Evolutionary conservation across 1,140 invertebrate genomes (phyloP), one percentile per base, ranked within the genome.

Genomic region (Aphidius gifuensis): DNA sequence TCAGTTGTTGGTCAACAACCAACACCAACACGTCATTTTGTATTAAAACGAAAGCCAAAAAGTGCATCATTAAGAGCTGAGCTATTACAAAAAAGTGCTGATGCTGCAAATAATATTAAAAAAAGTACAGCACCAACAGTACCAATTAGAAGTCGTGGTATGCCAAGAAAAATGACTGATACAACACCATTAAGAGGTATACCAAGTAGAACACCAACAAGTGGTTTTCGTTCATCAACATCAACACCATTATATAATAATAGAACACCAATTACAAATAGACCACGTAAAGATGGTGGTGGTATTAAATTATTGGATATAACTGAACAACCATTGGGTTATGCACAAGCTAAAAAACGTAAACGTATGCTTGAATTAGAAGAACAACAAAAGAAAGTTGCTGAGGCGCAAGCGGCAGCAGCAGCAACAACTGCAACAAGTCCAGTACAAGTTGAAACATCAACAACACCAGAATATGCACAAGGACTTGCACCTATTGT

Each of bases 151-250:
- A 94, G 92, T 46, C 84, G 96, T 74, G 95, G 95, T 68, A 95
- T 97, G 91, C 94, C 93, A 6, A 86, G 95, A 65, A 96, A 96
- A 85, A 96, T 98, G 92, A 96, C 93, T 70, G 94, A 97, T 77
- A 92, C 76, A 91, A 94, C 94, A 7, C 94, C 94, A 1, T 78
- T 97, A 9, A 95, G 94, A 80, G 93, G 93, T 1, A 90, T 97
- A 66, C 93, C 94, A 2, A 93, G 89, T 61, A 84, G 92, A 66
- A 86, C 91, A 66, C 87, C 87, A 6, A 84, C 86, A 5, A 83
- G 83, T 44, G 86, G 88, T 45, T 87, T 89, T 69, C 77, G 86
- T 58, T 84, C 85, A n/a, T 78, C 83, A 67, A 82, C 86, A 45
- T 76, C 86, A 58, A 82, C 85, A 50, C 82, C 82, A 60, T 81